These are phyloP conservation scores for Aphyosemion australe DNA, from an alignment of 2,113 vertebrate genomes.

Conservation along the genomic window DNA sequence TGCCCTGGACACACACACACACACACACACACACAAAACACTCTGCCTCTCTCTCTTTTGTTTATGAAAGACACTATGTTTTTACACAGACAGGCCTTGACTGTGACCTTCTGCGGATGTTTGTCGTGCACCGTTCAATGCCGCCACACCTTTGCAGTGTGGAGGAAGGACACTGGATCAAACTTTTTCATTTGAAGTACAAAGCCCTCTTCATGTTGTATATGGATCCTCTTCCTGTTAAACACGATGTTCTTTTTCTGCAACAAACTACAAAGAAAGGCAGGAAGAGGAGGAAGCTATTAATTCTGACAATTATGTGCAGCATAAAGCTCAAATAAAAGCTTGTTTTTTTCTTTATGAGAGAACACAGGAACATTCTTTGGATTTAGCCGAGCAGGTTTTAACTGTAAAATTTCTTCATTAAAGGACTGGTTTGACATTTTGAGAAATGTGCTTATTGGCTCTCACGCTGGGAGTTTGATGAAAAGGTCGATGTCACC, in stretches of 20 bases:
- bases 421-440: slow-evolving; percentile 10
- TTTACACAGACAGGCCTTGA: slow-evolving; percentile 28
- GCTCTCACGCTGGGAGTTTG: slow-evolving; percentile 3
- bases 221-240: slow-evolving; percentile 43
- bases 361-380: neutral
- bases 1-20: slow-evolving; percentile 3
- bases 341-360: neutral
- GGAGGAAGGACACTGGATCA: slow-evolving; percentile 40
- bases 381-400: neutral
- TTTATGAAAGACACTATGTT: slow-evolving; percentile 59
- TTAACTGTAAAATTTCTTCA: neutral
- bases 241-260: slow-evolving; percentile 16
- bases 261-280: slow-evolving; percentile 34
- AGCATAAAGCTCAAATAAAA: slow-evolving; percentile 25
- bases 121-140: slow-evolving; percentile 41
- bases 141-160: slow-evolving; percentile 24
- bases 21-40: slow-evolving; percentile 11
- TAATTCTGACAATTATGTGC: slow-evolving; percentile 28
- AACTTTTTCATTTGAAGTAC: slow-evolving; percentile 36
- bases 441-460: slow-evolving; percentile 3
- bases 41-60: slow-evolving; percentile 32
- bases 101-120: slow-evolving; percentile 53
- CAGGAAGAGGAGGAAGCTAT: slow-evolving; percentile 39
- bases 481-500: slow-evolving; percentile 1
- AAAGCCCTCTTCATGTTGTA: slow-evolving; percentile 37